Conservation (phyloP, 2,888 invertebrate genomes). For the Euspilapteryx auroguttella region DNA sequence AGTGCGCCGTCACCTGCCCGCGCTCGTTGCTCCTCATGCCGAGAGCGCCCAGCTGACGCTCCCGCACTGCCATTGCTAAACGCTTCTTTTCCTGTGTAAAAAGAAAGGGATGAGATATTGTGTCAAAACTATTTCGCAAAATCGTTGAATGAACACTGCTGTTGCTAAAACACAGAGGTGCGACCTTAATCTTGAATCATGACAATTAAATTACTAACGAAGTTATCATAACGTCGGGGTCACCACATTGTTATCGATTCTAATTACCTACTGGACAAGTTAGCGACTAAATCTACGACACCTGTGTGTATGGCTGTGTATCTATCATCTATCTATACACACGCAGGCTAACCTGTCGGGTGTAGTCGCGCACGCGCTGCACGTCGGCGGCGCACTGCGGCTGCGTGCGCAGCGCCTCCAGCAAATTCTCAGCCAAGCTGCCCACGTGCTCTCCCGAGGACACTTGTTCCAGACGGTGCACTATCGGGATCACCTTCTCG, state of each 20-base stretch:
- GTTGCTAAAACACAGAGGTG: too few relatives aligned
- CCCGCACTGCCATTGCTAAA: slow-evolving; percentile 96
- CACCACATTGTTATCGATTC: too few relatives aligned
- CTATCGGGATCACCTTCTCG: slow-evolving; percentile 88
- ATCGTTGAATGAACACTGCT: neutral
- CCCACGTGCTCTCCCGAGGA: slow-evolving; percentile 97
- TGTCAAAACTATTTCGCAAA: neutral
- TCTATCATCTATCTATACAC: too few relatives aligned
- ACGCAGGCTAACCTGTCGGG: slow-evolving; percentile 73
- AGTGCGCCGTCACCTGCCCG: slow-evolving; percentile 93
- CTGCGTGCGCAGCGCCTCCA: slow-evolving; percentile 82
- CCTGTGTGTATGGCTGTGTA: too few relatives aligned
- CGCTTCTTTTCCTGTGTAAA: slow-evolving; percentile 90
- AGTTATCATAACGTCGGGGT: too few relatives aligned
- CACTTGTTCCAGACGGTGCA: slow-evolving; percentile 95
- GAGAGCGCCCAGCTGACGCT: slow-evolving; percentile 92
- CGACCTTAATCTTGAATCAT: too few relatives aligned
- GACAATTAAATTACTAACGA: too few relatives aligned
- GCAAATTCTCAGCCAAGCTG: slow-evolving; percentile 92
- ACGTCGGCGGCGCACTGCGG: slow-evolving; percentile 81
- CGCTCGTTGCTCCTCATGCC: slow-evolving; percentile 97
- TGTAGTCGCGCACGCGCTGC: slow-evolving; percentile 91
- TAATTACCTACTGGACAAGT: too few relatives aligned
- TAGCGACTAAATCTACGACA: too few relatives aligned
- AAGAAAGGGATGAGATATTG: neutral